Percentiles rank a stretch among this genome's conserved stretches.
Conservation (phyloP, 2,888 invertebrate species). For the Ennomos erosarius region DNA sequence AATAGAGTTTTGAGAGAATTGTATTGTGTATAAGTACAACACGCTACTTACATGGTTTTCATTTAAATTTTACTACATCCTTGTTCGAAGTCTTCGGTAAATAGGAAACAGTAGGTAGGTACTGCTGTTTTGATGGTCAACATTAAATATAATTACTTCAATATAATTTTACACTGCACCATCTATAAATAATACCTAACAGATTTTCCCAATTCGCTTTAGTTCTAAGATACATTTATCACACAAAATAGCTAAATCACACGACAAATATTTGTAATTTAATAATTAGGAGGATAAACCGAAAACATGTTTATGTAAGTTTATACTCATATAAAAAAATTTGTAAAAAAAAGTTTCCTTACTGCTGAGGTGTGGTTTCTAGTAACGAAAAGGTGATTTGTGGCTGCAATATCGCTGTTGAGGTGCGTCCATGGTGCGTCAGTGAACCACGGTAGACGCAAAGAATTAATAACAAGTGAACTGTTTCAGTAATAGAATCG, state of each 20-base stretch:
- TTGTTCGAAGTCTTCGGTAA: slow-evolving; percentile 25
- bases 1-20: too few relatives aligned
- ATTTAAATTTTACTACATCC: slow-evolving; percentile 62
- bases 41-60: slow-evolving; percentile 53
- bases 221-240: too few relatives aligned
- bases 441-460: slow-evolving; percentile 38
- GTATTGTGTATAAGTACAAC: slow-evolving; percentile 21
- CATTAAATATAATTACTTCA: too few relatives aligned
- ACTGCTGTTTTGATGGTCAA: not conserved
- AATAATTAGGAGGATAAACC: too few relatives aligned
- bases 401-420: slow-evolving; percentile 13
- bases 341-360: not conserved
- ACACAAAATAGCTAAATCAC: too few relatives aligned
- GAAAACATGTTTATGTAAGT: too few relatives aligned
- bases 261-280: too few relatives aligned
- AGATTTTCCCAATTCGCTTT: too few relatives aligned
- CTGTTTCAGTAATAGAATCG: slow-evolving; percentile 30
- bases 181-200: too few relatives aligned
- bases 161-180: too few relatives aligned
- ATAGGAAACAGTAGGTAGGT: slow-evolving; percentile 2
- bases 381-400: slow-evolving; percentile 24
- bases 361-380: slow-evolving; percentile 8
- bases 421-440: slow-evolving; percentile 26
- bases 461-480: slow-evolving; percentile 38
- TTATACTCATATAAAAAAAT: too few relatives aligned